Evolutionary conservation across 2,888 invertebrate genomes (phyloP).

Genomic region (Dasysyrphus tricinctus): DNA sequence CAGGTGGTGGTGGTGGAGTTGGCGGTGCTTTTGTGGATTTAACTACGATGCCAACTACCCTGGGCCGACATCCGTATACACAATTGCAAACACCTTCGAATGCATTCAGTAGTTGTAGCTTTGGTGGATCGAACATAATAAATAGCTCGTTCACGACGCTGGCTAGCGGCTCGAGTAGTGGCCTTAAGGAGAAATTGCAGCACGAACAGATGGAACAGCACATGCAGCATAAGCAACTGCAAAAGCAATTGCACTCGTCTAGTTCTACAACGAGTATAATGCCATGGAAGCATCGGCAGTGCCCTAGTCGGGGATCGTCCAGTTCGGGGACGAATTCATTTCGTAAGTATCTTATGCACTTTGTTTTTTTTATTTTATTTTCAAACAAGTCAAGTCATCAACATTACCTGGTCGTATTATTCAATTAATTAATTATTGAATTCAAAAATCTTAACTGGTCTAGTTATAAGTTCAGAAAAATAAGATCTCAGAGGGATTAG

Average conservation of each 20-base stretch:
- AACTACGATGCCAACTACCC: conserved; percentile 58
- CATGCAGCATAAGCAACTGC: conserved; percentile 77
- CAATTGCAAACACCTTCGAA: conserved; percentile 78
- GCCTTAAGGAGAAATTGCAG: conserved; percentile 81
- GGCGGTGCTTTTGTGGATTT: conserved; percentile 49
- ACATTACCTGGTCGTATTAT: too few relatives aligned
- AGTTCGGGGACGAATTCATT: conserved; percentile 83
- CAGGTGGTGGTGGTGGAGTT: conserved; percentile 33
- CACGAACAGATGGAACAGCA: conserved; percentile 78
- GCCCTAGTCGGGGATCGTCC: conserved; percentile 83
- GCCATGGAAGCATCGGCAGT: conserved; percentile 83
- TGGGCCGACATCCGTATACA: conserved; percentile 80
- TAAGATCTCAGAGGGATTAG: too few relatives aligned
- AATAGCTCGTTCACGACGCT: conserved; percentile 79
- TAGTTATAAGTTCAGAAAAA: too few relatives aligned
- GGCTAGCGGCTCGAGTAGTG: conserved; percentile 79
- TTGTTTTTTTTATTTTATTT: too few relatives aligned
- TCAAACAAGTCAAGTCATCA: too few relatives aligned
- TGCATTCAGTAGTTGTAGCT: conserved; percentile 76
- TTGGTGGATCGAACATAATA: conserved; percentile 77
- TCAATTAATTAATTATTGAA: too few relatives aligned
- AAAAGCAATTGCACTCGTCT: conserved; percentile 81
- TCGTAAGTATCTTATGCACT: conserved; percentile 78
- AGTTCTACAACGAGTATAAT: conserved; percentile 80
- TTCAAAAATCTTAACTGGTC: too few relatives aligned